Evolutionary conservation across 2,113 vertebrate species (phyloP), one percentile per base, ranked within the genome.

Genomic region (Procavia capensis): DNA sequence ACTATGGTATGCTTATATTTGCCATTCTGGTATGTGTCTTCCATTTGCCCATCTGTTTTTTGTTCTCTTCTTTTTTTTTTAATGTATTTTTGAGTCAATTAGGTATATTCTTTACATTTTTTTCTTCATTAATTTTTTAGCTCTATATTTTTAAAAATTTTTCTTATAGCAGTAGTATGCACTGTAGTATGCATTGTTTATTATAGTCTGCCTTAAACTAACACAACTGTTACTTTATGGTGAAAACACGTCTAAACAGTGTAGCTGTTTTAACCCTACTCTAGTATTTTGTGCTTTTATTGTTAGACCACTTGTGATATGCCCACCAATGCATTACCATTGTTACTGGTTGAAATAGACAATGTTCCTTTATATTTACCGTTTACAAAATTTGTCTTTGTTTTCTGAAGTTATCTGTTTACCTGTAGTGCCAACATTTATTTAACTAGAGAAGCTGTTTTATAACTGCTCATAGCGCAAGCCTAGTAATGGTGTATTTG

Each of bases 371-470:
- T 54, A 54, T 36, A 31, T 89, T 88, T 36, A 87, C 5, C 63
- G 80, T 92, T 81, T 57, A 66, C 25, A 79, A 1, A 61, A 31
- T 57, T 90, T 68, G 31, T 74, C 41, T 86, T 74, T 72, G 70
- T 76, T 45, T 59, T 6, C 36, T 87, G 34, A 90, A 47, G 31
- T 64, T 93, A 59, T 96, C 9, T 75, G 79, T 93, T 93, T 64
- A 29, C 4, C 7, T 66, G 36, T 45, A 27, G 39, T 34, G 41
- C 50, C 10, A n/a, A n/a, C 78, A 68, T 82, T 78, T 90, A 83
- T 45, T 78, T 86, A 76, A 75, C 45, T 13, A 47, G 39, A 81
- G 36, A 34, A n/a, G 34, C 9, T 79, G 29, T 34, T n/a, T 36
- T 20, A 43, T 63, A 27, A 85, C 74, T 47, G 47, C 29, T 47